Percentiles rank a stretch among this genome's conserved stretches.
Conservation (phyloP, 2,888 invertebrate species). For the Nymphalis c-album region DNA sequence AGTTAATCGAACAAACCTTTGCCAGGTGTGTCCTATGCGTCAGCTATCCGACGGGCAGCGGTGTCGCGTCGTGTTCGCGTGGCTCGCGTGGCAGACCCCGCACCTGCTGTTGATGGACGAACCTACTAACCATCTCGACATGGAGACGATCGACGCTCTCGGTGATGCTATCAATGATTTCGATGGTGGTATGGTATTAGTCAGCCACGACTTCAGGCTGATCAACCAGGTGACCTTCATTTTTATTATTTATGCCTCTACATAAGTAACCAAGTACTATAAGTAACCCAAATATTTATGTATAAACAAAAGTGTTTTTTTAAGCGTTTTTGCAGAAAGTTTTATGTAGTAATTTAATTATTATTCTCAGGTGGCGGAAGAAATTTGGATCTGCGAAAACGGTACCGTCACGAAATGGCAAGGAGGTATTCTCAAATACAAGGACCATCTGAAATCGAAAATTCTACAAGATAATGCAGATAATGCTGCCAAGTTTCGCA, state of each 20-base stretch:
- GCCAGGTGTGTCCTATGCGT: constrained; percentile 93
- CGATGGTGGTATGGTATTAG: constrained; percentile 98
- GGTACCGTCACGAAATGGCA: constrained; percentile 98
- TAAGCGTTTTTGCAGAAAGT: neutral
- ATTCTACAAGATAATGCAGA: constrained; percentile 87
- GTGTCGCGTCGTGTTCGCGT: constrained; percentile 99
- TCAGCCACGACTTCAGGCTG: constrained; percentile 99
- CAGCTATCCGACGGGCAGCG: constrained; percentile 98
- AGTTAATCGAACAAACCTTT: neutral
- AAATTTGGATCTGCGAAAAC: constrained; percentile 99
- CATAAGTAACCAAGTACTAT: too few relatives aligned
- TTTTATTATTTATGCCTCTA: neutral
- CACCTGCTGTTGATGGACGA: constrained; percentile 92
- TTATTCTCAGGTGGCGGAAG: constrained; percentile 93
- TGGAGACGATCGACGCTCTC: constrained; percentile 99
- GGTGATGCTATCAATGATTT: constrained; percentile 99
- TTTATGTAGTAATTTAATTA: neutral
- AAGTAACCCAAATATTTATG: neutral
- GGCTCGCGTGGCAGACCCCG: constrained; percentile 98
- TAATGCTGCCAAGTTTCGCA: constrained; percentile 72
- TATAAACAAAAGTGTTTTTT: neutral
- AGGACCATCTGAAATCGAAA: constrained; percentile 94
- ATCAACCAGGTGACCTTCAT: constrained; percentile 92
- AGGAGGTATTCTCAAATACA: constrained; percentile 97
- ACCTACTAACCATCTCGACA: constrained; percentile 97